Percentiles rank a stretch among this genome's conserved stretches.
phyloP scores from a whole-genome alignment of 2,888 invertebrate genomes.

The Nemapogon koenigi region DNA sequence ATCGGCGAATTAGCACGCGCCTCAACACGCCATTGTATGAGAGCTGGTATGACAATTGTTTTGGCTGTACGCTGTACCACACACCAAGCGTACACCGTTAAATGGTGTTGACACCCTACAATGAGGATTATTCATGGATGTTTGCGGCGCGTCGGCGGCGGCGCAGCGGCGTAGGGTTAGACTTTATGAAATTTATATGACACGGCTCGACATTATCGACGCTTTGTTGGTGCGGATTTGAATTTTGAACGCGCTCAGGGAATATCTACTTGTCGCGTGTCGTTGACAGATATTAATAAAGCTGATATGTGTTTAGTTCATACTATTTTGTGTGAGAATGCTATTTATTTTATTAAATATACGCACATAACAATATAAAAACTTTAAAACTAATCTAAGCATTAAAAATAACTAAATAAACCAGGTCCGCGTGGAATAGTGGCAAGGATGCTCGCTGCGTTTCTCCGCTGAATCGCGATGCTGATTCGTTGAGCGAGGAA shows the following conservation, averaged over 20 bases:
- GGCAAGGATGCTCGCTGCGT: no score
- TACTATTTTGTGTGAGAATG: no score
- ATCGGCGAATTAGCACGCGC: conserved; percentile 35
- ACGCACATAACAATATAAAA: no score
- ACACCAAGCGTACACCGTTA: conserved; percentile 17
- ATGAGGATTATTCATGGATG: conserved; percentile 60
- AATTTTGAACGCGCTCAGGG: conserved; percentile 39
- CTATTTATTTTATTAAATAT: no score
- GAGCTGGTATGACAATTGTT: conserved; percentile 43
- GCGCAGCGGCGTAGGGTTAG: conserved; percentile 37
- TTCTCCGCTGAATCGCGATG: no score
- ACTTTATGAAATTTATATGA: conserved; percentile 45
- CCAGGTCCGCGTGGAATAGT: no score
- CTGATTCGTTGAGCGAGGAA: no score
- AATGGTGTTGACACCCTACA: conserved; percentile 58
- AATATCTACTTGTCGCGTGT: conserved; percentile 41
- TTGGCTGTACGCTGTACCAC: conserved; percentile 33
- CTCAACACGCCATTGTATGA: conserved; percentile 37
- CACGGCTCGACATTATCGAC: conserved; percentile 31
- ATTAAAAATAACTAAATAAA: no score
- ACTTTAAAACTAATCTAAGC: no score
- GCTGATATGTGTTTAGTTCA: conserved; percentile 10
- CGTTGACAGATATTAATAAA: conserved; percentile 50
- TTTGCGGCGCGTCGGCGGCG: conserved; percentile 50
- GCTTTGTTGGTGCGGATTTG: conserved; percentile 53